Conservation (phyloP, 2,797 vertebrate species). For the Micrastur ruficollis region DNA sequence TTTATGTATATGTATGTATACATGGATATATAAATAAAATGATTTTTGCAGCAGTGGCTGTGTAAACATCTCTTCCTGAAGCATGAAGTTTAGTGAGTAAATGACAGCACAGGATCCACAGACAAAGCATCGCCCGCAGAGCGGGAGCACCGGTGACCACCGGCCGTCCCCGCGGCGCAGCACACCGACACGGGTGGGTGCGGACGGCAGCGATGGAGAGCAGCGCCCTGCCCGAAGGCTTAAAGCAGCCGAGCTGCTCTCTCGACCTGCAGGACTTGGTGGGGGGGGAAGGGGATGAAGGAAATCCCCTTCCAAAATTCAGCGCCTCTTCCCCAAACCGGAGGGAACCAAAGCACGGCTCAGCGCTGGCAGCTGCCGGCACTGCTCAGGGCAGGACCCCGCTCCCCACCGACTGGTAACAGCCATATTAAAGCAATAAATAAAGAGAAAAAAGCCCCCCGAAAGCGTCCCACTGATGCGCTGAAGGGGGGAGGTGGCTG, state of each 20-base stretch:
- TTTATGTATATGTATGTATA: background rate
- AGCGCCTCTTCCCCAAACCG: background rate
- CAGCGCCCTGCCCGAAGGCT: background rate
- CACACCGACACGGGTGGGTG: rapidly evolving
- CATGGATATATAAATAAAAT: background rate
- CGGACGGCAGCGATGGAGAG: background rate
- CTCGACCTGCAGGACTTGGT: rapidly evolving
- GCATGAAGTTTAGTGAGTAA: rapidly evolving
- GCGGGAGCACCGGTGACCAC: background rate
- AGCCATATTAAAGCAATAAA: background rate
- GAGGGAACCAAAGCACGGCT: background rate
- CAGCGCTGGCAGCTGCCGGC: background rate
- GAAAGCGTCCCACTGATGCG: background rate
- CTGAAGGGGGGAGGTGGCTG: background rate
- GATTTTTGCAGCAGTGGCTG: background rate
- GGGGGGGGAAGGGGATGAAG: background rate
- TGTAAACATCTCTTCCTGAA: background rate
- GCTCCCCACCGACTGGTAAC: rapidly evolving
- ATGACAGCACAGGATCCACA: rapidly evolving
- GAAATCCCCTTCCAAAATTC: background rate
- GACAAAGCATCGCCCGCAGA: rapidly evolving
- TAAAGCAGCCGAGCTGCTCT: background rate
- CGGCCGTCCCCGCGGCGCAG: background rate
- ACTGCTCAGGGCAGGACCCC: background rate
- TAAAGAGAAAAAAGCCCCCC: background rate